Evolutionary conservation across 2,888 invertebrate species (phyloP).

Genomic region (Gymnosoma rotundatum): DNA sequence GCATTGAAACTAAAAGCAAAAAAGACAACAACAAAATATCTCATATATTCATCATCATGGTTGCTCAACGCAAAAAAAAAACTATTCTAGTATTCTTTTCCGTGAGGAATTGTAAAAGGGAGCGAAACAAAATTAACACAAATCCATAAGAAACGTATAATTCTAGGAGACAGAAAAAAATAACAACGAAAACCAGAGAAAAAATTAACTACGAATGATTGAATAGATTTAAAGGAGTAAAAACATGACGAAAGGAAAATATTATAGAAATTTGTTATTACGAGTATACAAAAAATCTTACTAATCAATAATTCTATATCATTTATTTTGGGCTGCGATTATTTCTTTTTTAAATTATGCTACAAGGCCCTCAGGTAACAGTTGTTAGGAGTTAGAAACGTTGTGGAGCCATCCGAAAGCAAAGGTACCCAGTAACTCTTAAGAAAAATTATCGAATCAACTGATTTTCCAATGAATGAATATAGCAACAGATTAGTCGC

Average conservation of each 20-base stretch:
- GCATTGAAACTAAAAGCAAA: conserved; percentile 60
- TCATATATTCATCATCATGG: conserved; percentile 52
- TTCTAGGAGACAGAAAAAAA: background rate
- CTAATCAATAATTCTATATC: too few relatives aligned
- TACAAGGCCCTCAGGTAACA: too few relatives aligned
- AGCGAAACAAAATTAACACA: conserved; percentile 46
- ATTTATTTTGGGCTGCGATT: too few relatives aligned
- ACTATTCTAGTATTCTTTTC: background rate
- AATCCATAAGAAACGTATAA: conserved; percentile 49
- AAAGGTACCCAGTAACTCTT: too few relatives aligned
- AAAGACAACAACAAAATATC: conserved; percentile 30
- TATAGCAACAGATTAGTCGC: too few relatives aligned
- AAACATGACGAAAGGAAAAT: background rate
- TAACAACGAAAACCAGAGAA: background rate
- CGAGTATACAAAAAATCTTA: too few relatives aligned
- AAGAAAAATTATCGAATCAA: too few relatives aligned
- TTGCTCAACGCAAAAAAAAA: conserved; percentile 21
- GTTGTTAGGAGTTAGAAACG: too few relatives aligned
- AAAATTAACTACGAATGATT: conserved; percentile 35
- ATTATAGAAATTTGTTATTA: too few relatives aligned
- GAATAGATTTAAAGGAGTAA: conserved; percentile 24
- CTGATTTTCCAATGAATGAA: too few relatives aligned
- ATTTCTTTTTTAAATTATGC: too few relatives aligned
- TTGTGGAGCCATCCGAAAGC: too few relatives aligned
- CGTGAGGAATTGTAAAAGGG: conserved; percentile 29